A percentile compares a stretch with the other conserved stretches of the same genome.
phyloP scores from a whole-genome alignment of 2,797 vertebrate species.

The Zenarchopterus dispar region DNA sequence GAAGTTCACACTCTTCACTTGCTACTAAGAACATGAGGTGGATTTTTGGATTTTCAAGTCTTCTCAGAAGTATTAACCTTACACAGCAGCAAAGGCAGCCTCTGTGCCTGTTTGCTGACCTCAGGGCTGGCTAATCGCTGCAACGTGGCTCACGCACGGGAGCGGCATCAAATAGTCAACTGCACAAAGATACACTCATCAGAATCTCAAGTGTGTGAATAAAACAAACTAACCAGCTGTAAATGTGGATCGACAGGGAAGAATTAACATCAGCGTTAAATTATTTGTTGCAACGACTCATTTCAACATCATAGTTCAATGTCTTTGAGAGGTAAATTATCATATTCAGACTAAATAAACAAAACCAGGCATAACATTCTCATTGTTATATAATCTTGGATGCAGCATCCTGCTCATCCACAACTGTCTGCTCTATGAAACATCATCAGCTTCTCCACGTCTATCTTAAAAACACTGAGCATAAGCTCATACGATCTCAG shows the following conservation, averaged over 20 bases:
- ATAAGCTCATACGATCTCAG: neutral
- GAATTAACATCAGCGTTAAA: neutral
- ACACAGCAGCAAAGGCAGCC: slow-evolving; percentile 18
- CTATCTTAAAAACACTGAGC: slow-evolving; percentile 4
- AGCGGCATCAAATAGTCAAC: slow-evolving; percentile 17
- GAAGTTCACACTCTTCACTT: slow-evolving; percentile 60
- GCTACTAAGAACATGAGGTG: slow-evolving; percentile 51
- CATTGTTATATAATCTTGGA: neutral
- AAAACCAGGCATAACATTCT: neutral
- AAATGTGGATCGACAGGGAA: neutral
- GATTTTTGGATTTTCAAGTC: slow-evolving; percentile 51
- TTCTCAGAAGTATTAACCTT: slow-evolving; percentile 51
- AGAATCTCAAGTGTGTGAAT: slow-evolving; percentile 14
- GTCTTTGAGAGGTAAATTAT: neutral
- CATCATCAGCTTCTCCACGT: slow-evolving; percentile 15
- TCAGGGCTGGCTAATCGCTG: slow-evolving; percentile 20
- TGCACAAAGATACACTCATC: slow-evolving; percentile 13
- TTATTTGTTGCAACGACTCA: neutral
- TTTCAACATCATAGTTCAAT: neutral
- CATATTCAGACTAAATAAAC: neutral
- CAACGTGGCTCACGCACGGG: slow-evolving; percentile 15
- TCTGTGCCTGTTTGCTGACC: slow-evolving; percentile 46
- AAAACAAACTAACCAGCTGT: slow-evolving; percentile 1
- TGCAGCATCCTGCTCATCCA: neutral
- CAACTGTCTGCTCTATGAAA: neutral